Conservation (phyloP, 64 coral and sea anemone species). For the Trachythela sp. region DNA sequence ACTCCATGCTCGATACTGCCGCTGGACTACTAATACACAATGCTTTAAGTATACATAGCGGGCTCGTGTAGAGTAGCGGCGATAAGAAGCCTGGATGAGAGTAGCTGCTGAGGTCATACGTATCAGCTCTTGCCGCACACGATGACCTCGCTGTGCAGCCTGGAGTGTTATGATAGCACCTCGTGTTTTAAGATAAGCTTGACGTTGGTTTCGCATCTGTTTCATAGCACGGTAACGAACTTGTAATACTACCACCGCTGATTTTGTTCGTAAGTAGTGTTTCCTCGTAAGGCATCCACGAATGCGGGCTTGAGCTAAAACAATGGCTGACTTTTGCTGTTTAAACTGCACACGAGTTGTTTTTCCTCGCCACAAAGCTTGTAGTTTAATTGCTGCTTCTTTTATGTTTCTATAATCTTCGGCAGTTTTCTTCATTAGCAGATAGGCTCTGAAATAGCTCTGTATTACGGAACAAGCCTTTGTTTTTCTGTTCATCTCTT, state of each 20-base stretch:
- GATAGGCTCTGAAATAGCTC: constrained; percentile 51
- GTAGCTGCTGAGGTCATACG: constrained; percentile 42
- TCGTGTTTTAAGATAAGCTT: background rate
- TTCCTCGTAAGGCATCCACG: constrained; percentile 21
- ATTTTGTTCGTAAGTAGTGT: background rate
- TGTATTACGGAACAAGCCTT: constrained; percentile 52
- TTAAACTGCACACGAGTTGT: background rate
- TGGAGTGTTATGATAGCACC: background rate
- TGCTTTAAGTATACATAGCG: constrained; percentile 40
- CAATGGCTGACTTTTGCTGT: constrained; percentile 11
- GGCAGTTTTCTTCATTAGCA: constrained; percentile 55
- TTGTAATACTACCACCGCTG: constrained; percentile 57
- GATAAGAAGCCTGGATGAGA: constrained; percentile 45
- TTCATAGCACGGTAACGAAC: background rate
- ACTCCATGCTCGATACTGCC: constrained; percentile 56
- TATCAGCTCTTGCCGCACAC: constrained; percentile 13
- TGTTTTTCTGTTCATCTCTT: constrained; percentile 24
- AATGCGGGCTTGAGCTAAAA: constrained; percentile 55
- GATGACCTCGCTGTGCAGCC: constrained; percentile 12
- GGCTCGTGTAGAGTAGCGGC: constrained; percentile 34
- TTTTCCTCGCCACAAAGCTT: background rate
- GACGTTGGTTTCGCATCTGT: background rate
- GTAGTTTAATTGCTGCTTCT: background rate
- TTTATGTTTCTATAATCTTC: constrained; percentile 38
- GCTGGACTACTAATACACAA: constrained; percentile 52